Base-by-base conservation (phyloP, 2,113 vertebrate genomes). In the Pseudorectes ferrugineus region DNA sequence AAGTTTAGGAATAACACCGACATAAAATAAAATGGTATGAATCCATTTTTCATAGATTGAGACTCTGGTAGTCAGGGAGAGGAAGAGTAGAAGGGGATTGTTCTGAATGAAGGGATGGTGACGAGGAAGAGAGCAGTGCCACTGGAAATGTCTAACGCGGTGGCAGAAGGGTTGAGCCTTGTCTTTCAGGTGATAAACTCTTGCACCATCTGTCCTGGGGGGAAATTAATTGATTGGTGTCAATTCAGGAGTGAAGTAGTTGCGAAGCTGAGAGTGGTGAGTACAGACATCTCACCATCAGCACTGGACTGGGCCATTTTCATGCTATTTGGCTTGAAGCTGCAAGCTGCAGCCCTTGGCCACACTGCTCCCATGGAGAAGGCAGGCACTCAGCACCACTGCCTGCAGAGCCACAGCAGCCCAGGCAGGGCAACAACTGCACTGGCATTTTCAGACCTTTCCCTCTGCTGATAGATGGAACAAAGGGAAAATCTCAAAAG, bases 21-120 rank as follows among this genome's bases (percentile, higher is more conserved):
- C 52, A 75, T 94, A 83, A 93, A 94, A 83, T 89, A 77, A 88
- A 91, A 83, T 63, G 1, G 1, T n/a, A 15, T 66, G 3, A 85
- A 79, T 93, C 35, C n/a, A 80, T 84, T 88, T 94, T 55, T 94
- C 73, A 80, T 15, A 51, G 63, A 35, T 15, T 12, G 16, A 36
- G 59, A 13, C 31, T 33, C 24, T 10, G 61, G 52, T 43, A 84
- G n/a, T 18, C 9, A 38, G 38, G 25, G n/a, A 58, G 38, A 63
- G 73, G 29, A 12, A 57, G 26, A 14, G 13, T 11, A 20, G 14
- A 52, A 82, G 26, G 42, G 89, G 7, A 21, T 79, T 54, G 26
- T 45, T 68, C 42, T 70, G 49, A 76, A 45, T 2, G 10, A 58
- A 45, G 23, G 6, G 2, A 23, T 17, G 11, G 13, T n/a, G 58